Conservation (phyloP, 2,113 vertebrate species). For the Chrysemys picta region DNA sequence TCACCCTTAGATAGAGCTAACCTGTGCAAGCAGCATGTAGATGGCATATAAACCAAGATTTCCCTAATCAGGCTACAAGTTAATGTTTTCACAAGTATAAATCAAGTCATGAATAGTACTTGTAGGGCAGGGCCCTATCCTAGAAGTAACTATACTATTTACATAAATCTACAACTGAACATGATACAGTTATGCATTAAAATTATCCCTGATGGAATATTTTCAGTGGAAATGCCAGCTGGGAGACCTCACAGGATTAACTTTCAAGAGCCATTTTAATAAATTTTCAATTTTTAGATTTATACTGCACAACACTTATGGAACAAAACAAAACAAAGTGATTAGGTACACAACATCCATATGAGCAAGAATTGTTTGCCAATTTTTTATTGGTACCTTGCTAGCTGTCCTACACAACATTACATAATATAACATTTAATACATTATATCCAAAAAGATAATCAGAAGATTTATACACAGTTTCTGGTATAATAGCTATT, state of each 20-base stretch:
- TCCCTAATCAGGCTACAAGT: neutral
- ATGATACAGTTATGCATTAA: neutral
- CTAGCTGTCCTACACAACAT: neutral
- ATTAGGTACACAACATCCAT: neutral
- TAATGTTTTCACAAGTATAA: neutral
- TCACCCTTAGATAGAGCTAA: neutral
- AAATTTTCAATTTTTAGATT: neutral
- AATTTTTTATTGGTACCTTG: neutral
- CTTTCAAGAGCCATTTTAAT: neutral
- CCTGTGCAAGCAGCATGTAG: neutral
- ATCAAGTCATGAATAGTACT: neutral
- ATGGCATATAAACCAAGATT: neutral
- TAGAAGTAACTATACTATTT: neutral
- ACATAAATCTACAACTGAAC: neutral
- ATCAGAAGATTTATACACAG: constrained; percentile 23
- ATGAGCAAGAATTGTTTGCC: neutral
- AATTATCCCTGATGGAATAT: neutral
- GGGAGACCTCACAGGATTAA: neutral
- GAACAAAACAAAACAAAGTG: neutral
- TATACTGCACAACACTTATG: neutral
- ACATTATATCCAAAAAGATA: neutral
- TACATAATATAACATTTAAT: constrained; percentile 6
- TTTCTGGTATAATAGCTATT: constrained; percentile 53
- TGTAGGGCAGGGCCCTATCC: neutral
- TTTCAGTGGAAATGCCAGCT: neutral